Percentiles rank a stretch among this genome's conserved stretches.
Conservation (phyloP, 37 sponge, comb jelly and placozoan species). For the Theonella swinhoei region DNA sequence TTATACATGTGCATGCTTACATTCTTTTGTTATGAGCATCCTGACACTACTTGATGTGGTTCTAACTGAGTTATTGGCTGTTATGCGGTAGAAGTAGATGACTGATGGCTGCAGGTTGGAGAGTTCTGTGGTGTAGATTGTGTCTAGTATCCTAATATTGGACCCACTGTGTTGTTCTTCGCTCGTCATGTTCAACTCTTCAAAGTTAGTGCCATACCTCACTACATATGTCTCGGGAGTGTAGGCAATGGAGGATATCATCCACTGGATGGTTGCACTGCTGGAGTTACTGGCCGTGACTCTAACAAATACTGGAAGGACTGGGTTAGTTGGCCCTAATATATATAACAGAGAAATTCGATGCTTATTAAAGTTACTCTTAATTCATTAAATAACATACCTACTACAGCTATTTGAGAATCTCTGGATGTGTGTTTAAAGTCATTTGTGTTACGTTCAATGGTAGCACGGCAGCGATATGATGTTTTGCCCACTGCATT, state of each 20-base stretch:
- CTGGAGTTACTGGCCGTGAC: neutral
- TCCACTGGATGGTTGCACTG: constrained; percentile 1
- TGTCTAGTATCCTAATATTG: neutral
- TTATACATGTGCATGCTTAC: too few relatives aligned
- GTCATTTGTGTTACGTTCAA: neutral
- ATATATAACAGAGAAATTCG: too few relatives aligned
- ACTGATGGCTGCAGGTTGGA: neutral
- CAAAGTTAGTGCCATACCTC: neutral
- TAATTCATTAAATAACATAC: too few relatives aligned
- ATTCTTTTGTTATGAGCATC: neutral
- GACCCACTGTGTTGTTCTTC: neutral
- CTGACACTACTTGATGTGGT: neutral
- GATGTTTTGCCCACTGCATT: neutral
- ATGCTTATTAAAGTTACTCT: too few relatives aligned
- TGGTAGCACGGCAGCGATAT: neutral
- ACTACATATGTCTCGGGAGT: constrained; percentile 12
- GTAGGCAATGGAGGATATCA: neutral
- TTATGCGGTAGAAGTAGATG: neutral
- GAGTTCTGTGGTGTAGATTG: neutral
- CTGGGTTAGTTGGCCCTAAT: neutral
- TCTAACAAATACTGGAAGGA: neutral
- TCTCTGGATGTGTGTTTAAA: neutral
- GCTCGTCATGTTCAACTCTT: neutral
- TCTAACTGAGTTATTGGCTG: neutral
- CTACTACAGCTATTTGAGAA: neutral